Evolutionary conservation across 1,140 invertebrate genomes (phyloP).

Genomic region (Nasonia vitripennis): DNA sequence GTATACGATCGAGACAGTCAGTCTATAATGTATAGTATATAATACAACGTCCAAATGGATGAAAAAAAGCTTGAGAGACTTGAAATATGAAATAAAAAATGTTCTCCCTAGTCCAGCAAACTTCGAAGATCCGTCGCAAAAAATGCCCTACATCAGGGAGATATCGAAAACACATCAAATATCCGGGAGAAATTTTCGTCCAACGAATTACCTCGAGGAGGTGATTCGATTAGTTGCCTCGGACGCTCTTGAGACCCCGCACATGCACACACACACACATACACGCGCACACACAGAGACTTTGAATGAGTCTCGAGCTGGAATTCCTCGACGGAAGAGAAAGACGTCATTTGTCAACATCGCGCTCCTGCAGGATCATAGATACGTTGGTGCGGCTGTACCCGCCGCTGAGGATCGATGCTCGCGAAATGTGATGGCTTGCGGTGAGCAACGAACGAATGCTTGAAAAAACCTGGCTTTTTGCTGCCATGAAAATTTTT

Average conservation of each 20-base stretch:
- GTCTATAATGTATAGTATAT: too few species aligned
- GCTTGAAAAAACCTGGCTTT: neutral
- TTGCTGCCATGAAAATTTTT: neutral
- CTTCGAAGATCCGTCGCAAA: neutral
- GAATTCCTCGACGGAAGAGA: neutral
- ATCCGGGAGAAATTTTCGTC: neutral
- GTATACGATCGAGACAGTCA: too few species aligned
- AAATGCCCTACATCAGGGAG: neutral
- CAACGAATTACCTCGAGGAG: neutral
- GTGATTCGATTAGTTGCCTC: neutral
- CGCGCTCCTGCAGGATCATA: neutral
- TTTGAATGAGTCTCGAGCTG: neutral
- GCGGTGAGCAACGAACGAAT: neutral
- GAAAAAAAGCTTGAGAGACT: neutral
- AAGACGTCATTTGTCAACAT: conserved; percentile 40
- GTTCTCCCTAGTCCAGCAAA: neutral
- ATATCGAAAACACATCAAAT: neutral
- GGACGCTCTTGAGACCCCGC: neutral
- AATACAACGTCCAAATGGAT: neutral
- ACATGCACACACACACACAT: too few species aligned
- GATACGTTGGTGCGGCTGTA: neutral
- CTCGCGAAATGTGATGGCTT: neutral
- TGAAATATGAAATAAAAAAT: neutral
- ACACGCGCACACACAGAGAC: neutral
- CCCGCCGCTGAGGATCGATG: neutral